Base-by-base conservation (phyloP, 2,797 vertebrate genomes). In the Gymnodraco acuticeps region DNA sequence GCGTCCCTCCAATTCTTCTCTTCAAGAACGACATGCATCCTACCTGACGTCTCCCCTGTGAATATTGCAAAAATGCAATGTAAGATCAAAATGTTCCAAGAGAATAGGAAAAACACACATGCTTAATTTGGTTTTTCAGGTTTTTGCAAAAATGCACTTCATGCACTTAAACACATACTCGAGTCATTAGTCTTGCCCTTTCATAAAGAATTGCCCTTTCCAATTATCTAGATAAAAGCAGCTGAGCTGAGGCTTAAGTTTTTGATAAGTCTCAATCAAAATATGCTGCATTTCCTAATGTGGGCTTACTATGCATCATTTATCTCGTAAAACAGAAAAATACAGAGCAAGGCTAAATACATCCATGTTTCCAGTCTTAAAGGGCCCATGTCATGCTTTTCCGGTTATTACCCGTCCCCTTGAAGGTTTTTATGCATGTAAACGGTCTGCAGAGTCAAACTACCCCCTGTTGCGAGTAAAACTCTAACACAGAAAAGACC, bases 1-100 rank as follows among this genome's bases (percentile, higher is more conserved):
- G 80, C 76, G 0, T 20, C 0, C 11, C 17, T 77, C 82, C 83
- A 87, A 1, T 62, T 48, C 42, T 48, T 61, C 8, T 10, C 4
- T 43, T 69, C 5, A 48, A 9, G 16, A 43, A 78, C 4, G 7
- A 72, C 19, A 6, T 11, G 0, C 9, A 69, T 8, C 43, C 11
- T 5, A 15, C 3, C 1, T 5, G 62, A 47, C 0, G 11, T 20
- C 3, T 11, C 0, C 2, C 1, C 82, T 82, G 69, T 17, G 20
- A 65, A 62, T 47, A 41, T 14, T 14, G 15, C 13, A 56, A 68
- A 48, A 46, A 74, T 10, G 13, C n/a, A 33, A 17, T 64, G 27
- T 16, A 42, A 67, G 20, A 59, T 52, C 58, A 13, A 42, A 54
- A 64, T 20, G 4, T 19, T 33, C 52, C 20, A 3, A 43, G 42